Conservation (phyloP, 2,888 invertebrate species). For the Mythimna lalbum region DNA sequence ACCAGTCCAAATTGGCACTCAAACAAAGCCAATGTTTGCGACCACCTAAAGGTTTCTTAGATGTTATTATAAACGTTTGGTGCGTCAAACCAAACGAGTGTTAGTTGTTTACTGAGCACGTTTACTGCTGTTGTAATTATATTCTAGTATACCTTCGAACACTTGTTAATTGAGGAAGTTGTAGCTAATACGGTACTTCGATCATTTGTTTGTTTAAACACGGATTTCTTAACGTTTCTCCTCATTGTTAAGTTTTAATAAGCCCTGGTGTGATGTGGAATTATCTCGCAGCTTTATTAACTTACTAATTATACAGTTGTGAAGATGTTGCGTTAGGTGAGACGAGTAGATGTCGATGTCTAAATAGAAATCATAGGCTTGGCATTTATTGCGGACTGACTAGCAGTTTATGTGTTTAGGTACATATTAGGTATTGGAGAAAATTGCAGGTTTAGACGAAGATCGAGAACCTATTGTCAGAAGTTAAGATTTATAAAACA, state of each 20-base stretch:
- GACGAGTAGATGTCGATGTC: constrained; percentile 25
- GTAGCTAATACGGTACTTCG: constrained; percentile 64
- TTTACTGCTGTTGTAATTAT: constrained; percentile 72
- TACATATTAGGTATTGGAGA: constrained; percentile 4
- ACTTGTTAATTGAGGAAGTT: constrained; percentile 79
- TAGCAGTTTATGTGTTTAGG: constrained; percentile 8
- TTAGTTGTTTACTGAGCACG: constrained; percentile 72
- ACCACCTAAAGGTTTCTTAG: constrained; percentile 87
- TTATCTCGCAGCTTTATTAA: constrained; percentile 51
- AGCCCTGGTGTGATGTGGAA: constrained; percentile 47
- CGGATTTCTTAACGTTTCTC: constrained; percentile 58
- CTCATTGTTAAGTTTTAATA: constrained; percentile 62
- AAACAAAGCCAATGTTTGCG: constrained; percentile 87
- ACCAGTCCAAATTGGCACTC: constrained; percentile 84
- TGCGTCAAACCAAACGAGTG: constrained; percentile 66
- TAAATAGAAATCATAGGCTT: constrained; percentile 52
- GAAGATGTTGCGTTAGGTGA: constrained; percentile 31
- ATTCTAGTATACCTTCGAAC: constrained; percentile 69
- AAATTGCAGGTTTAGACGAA: constrained; percentile 17
- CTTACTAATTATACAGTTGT: constrained; percentile 49
- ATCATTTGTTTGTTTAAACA: constrained; percentile 67
- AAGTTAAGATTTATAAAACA: neutral
- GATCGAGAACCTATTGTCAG: neutral
- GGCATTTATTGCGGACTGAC: constrained; percentile 25
- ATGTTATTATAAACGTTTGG: constrained; percentile 67